phyloP scores from a whole-genome alignment of 2,888 invertebrate species.

The Sipha maydis region DNA sequence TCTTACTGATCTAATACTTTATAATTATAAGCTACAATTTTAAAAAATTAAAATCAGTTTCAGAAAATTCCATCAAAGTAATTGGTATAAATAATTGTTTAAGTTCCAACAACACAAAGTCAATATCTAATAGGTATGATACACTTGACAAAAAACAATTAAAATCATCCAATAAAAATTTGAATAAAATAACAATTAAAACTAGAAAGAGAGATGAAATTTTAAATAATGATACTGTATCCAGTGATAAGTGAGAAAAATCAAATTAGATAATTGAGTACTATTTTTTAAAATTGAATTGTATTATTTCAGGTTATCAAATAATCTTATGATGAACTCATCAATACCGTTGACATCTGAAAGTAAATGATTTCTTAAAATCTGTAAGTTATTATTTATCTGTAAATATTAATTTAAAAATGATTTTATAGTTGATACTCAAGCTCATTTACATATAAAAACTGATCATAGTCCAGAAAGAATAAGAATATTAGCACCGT shows the following conservation, averaged over 20 bases:
- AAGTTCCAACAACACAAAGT: conserved; percentile 5
- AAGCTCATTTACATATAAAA: too few relatives aligned
- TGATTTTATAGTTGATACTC: too few relatives aligned
- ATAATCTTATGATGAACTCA: too few relatives aligned
- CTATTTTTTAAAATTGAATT: too few relatives aligned
- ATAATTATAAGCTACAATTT: too few relatives aligned
- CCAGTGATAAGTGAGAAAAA: conserved; percentile 26
- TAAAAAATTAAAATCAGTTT: neutral
- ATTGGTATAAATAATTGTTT: too few relatives aligned
- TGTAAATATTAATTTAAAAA: neutral
- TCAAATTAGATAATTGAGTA: neutral
- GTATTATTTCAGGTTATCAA: too few relatives aligned
- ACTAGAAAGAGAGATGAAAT: conserved; percentile 3
- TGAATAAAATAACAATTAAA: neutral
- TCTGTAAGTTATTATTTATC: neutral
- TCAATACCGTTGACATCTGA: too few relatives aligned
- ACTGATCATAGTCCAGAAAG: conserved; percentile 38
- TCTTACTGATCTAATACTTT: neutral
- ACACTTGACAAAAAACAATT: conserved; percentile 13
- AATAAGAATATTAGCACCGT: conserved; percentile 47
- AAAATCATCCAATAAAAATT: conserved; percentile 24
- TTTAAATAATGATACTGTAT: conserved; percentile 7
- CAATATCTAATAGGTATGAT: conserved; percentile 7
- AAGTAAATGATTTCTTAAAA: neutral
- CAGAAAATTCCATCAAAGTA: too few relatives aligned